These are phyloP conservation scores for Pogonomyrmex californicus DNA, from an alignment of 1,140 invertebrate genomes.

Conservation along the genomic window DNA sequence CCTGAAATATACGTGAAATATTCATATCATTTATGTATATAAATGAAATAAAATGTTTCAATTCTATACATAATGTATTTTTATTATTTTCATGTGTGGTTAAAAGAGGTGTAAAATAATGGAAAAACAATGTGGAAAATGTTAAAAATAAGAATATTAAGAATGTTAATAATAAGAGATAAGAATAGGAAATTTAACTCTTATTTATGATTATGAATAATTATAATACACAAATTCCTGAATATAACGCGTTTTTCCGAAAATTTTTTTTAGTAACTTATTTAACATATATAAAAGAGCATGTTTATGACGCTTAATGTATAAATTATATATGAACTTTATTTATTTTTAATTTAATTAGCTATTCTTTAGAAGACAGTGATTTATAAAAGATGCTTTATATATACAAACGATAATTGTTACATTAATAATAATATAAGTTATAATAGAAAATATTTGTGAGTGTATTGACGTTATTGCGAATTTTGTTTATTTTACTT, in stretches of 20 bases:
- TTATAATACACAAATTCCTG: background rate
- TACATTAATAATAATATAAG: background rate
- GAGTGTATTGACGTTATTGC: background rate
- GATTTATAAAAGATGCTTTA: conserved; percentile 89
- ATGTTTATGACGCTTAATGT: conserved; percentile 10
- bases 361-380: conserved; percentile 93
- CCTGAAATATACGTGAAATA: too few species aligned
- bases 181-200: background rate
- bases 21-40: background rate
- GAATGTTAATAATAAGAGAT: background rate
- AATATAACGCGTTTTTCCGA: background rate
- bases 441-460: conserved; percentile 20
- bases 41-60: background rate
- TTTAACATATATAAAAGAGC: background rate
- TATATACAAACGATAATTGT: conserved; percentile 7
- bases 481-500: background rate
- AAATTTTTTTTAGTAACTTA: background rate
- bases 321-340: background rate
- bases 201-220: conserved; percentile 2
- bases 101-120: background rate
- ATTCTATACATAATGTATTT: background rate
- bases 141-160: background rate
- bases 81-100: background rate
- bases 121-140: background rate
- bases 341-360: conserved; percentile 79